Evolutionary conservation across 2,113 vertebrate species (phyloP), one percentile per base, ranked within the genome.

Genomic region (Hassar affinis): DNA sequence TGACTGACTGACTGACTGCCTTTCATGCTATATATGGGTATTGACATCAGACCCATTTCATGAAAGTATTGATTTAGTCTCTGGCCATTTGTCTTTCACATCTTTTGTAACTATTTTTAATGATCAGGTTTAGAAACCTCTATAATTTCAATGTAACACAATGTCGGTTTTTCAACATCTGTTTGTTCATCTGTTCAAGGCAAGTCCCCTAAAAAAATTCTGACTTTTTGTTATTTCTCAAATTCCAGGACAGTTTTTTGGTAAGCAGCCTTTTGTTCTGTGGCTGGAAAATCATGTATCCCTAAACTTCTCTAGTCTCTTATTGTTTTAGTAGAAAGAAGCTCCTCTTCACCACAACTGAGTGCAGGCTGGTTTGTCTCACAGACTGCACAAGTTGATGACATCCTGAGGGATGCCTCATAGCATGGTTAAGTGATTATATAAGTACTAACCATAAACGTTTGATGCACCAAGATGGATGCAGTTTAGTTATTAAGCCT

Each of bases 211-310:
- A 90, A 92, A 91, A 90, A 92, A 91, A 93, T 84, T 88, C 90
- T 91, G 91, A 91, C 88, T 87, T 93, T 92, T 88, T 93, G 91
- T 90, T 93, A 92, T 93, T 93, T 92, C 82, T 90, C 62, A 82
- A 89, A 93, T 93, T 93, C 90, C 90, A 87, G 87, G 83, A 89
- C 90, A 91, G 90, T 93, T 93, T 91, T 89, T 89, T 89, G 80
- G 80, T 66, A 62, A 88, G 86, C 89, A 90, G 89, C 84, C 84
- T 89, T 89, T 81, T 61, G 69, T 86, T 85, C 90, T 93, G 92
- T 84, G 91, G 92, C 90, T 79, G 90, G 92, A 94, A 92, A 93
- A 91, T 89, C 86, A 84, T 90, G 82, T 87, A 91, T 83, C 87
- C 82, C 89, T 88, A 92, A 91, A 92, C 89, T 90, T 90, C 91